Conservation (phyloP, 1,140 invertebrate genomes). For the Idris sp. region DNA sequence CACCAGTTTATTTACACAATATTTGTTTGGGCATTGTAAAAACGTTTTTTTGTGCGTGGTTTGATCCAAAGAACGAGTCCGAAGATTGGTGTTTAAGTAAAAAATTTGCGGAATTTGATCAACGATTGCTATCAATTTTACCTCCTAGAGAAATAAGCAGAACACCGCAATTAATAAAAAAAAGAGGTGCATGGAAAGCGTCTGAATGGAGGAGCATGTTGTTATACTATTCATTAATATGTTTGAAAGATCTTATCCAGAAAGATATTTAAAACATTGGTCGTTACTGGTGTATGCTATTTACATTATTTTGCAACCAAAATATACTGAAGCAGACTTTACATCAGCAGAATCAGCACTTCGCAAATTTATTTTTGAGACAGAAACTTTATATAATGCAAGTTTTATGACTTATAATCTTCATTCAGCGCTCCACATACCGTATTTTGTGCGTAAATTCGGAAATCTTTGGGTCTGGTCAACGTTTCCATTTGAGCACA, state of each 20-base stretch:
- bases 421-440: slow-evolving; percentile 51
- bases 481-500: slow-evolving; percentile 59
- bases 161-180: slow-evolving; percentile 39
- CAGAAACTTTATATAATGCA: slow-evolving; percentile 39
- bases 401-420: slow-evolving; percentile 50
- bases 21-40: slow-evolving; percentile 45
- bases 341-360: slow-evolving; percentile 11
- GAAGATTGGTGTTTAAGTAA: slow-evolving; percentile 55
- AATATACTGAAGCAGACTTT: slow-evolving; percentile 25
- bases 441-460: slow-evolving; percentile 39
- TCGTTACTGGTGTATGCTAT: slow-evolving; percentile 38
- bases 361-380: slow-evolving; percentile 5
- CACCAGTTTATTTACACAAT: slow-evolving; percentile 59
- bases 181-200: slow-evolving; percentile 59
- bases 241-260: slow-evolving; percentile 41
- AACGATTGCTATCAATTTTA: slow-evolving; percentile 28
- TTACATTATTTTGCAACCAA: slow-evolving; percentile 36
- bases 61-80: slow-evolving; percentile 36
- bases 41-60: slow-evolving; percentile 40
- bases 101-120: slow-evolving; percentile 20
- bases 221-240: slow-evolving; percentile 54
- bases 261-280: slow-evolving; percentile 59
- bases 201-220: slow-evolving; percentile 60
- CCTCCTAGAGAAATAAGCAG: slow-evolving; percentile 38
- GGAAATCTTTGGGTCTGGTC: slow-evolving; percentile 58